A percentile compares a stretch with the other conserved stretches of the same genome.
Evolutionary conservation across 2,113 vertebrate genomes (phyloP).

Genomic region (Leucosticte australis): DNA sequence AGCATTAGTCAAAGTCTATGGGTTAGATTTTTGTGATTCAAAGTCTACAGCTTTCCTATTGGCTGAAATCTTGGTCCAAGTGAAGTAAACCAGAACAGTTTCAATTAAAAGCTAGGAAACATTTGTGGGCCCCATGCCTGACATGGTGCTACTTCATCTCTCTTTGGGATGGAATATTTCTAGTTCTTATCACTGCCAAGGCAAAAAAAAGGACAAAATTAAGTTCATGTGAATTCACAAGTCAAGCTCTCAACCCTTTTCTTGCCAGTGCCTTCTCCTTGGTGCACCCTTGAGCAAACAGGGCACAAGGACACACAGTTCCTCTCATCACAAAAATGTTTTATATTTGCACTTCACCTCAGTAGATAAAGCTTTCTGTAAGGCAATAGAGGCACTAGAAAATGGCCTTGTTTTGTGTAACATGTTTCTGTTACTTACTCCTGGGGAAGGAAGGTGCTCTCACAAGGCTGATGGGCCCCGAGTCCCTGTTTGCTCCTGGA

Average conservation of each 20-base stretch:
- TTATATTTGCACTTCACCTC: background rate
- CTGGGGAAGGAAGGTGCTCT: background rate
- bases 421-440: background rate
- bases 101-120: background rate
- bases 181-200: background rate
- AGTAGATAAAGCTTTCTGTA: background rate
- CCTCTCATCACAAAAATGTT: background rate
- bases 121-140: background rate
- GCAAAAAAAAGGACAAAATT: background rate
- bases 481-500: background rate
- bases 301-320: background rate
- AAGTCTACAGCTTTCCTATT: background rate
- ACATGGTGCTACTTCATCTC: background rate
- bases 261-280: background rate
- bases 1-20: background rate
- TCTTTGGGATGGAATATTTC: background rate
- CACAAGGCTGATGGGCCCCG: background rate
- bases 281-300: background rate
- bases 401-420: accelerated
- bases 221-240: background rate
- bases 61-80: background rate
- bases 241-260: background rate
- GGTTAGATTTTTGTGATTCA: background rate
- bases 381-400: background rate
- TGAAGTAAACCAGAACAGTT: background rate